A percentile compares a stretch with the other conserved stretches of the same genome.
phyloP scores from a whole-genome alignment of 1,140 invertebrate species.

The Halictus rubicundus region DNA sequence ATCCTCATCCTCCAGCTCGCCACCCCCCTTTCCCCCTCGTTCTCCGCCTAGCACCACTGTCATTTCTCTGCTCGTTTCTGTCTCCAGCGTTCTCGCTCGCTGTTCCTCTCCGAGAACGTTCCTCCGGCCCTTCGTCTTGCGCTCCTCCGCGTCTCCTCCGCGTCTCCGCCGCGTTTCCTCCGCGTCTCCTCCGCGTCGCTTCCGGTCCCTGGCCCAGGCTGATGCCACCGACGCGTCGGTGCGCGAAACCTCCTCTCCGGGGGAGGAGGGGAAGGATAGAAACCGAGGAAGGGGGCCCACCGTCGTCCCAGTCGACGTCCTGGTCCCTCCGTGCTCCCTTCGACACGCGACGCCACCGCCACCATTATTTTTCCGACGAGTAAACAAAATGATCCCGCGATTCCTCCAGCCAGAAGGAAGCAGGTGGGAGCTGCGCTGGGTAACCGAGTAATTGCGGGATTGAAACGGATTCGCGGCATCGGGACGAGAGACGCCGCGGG shows the following conservation, averaged over 20 bases:
- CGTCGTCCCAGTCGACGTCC: no score
- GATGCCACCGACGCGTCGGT: constrained; percentile 38
- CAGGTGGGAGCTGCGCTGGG: background rate
- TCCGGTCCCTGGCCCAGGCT: constrained; percentile 56
- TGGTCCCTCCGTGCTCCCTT: background rate
- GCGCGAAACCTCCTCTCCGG: constrained; percentile 7
- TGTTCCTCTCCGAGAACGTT: background rate
- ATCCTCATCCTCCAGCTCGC: background rate
- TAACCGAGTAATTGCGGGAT: background rate
- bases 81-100: constrained; percentile 4
- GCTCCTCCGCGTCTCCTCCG: constrained; percentile 45
- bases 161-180: constrained; percentile 19
- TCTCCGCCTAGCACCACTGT: background rate
- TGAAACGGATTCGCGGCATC: background rate
- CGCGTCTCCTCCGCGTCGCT: constrained; percentile 39
- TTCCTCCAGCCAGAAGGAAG: background rate
- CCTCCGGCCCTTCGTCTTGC: constrained; percentile 2
- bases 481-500: no score
- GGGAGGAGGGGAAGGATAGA: no score
- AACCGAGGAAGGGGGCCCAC: no score
- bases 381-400: background rate
- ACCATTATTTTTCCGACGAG: background rate
- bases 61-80: constrained; percentile 23
- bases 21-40: constrained; percentile 11
- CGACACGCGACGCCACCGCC: background rate